Evolutionary conservation across 2,888 invertebrate genomes (phyloP).

Genomic region (Mantis religiosa): DNA sequence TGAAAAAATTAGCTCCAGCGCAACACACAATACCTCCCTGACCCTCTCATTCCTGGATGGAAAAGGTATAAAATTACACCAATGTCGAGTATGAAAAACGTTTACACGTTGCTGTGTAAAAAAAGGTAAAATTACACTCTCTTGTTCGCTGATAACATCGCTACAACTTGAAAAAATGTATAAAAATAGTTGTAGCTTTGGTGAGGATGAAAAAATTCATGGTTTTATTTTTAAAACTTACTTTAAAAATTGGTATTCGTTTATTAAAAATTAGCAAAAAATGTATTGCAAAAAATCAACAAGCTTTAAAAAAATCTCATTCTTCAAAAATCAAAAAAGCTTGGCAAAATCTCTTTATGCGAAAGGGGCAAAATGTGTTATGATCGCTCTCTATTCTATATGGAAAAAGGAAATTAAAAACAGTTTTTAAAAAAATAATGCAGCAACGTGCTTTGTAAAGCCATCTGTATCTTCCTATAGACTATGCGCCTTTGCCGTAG

Average conservation of each 20-base stretch:
- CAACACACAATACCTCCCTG: neutral
- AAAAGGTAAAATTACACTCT: neutral
- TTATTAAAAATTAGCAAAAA: neutral
- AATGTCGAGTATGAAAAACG: conserved; percentile 17
- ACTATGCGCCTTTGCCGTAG: neutral
- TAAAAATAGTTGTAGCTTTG: neutral
- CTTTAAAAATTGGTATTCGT: neutral
- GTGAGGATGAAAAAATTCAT: neutral
- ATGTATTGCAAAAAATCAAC: neutral
- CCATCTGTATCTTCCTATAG: neutral
- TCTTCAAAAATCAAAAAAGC: neutral
- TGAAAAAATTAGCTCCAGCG: neutral
- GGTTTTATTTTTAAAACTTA: neutral
- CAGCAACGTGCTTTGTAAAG: neutral
- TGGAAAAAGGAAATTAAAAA: neutral
- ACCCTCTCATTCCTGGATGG: conserved; percentile 38
- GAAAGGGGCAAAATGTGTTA: neutral
- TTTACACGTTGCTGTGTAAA: neutral
- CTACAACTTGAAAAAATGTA: neutral
- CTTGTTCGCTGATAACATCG: neutral
- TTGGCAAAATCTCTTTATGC: neutral
- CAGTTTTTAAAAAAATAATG: neutral
- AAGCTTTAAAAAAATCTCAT: neutral
- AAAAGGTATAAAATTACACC: conserved; percentile 53
- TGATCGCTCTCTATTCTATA: neutral